A percentile compares a stretch with the other conserved stretches of the same genome.
These are phyloP conservation scores for Thryonomys swinderianus DNA, from an alignment of 2,113 vertebrate species.

Conservation along the genomic window DNA sequence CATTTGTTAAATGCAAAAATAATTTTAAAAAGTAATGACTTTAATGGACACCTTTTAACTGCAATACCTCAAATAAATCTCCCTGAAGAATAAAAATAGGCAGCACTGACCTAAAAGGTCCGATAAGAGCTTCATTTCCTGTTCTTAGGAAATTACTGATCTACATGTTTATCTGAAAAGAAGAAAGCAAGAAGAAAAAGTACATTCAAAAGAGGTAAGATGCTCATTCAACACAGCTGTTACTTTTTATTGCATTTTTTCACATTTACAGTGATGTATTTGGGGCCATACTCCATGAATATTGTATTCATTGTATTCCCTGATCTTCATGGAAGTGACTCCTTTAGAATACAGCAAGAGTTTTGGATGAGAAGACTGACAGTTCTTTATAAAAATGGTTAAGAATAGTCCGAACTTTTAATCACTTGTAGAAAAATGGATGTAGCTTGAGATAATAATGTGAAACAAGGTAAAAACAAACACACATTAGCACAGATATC, in stretches of 20 bases:
- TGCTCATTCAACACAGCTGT: not conserved
- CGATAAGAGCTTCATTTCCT: slow-evolving; percentile 60
- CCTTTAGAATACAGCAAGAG: not conserved
- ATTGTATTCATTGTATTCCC: not conserved
- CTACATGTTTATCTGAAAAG: slow-evolving; percentile 57
- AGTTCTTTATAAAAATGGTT: not conserved
- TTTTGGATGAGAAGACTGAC: not conserved
- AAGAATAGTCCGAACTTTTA: not conserved
- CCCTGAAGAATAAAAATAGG: slow-evolving; percentile 69
- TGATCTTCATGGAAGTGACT: not conserved
- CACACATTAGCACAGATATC: not conserved
- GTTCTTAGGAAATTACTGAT: slow-evolving; percentile 56
- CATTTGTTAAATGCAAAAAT: not conserved
- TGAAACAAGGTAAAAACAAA: not conserved
- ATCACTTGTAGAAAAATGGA: not conserved
- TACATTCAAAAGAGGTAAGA: not conserved
- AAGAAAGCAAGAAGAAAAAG: slow-evolving; percentile 56
- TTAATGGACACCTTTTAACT: slow-evolving; percentile 77
- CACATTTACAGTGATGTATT: not conserved
- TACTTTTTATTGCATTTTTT: slow-evolving; percentile 1
- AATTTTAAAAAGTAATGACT: not conserved
- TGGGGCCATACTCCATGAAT: not conserved
- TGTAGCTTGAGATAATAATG: not conserved
- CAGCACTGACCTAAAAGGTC: slow-evolving; percentile 60
- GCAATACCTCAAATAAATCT: slow-evolving; percentile 74